These are phyloP conservation scores for Microplitis mediator DNA, from an alignment of 1,140 invertebrate genomes.

Conservation along the genomic window DNA sequence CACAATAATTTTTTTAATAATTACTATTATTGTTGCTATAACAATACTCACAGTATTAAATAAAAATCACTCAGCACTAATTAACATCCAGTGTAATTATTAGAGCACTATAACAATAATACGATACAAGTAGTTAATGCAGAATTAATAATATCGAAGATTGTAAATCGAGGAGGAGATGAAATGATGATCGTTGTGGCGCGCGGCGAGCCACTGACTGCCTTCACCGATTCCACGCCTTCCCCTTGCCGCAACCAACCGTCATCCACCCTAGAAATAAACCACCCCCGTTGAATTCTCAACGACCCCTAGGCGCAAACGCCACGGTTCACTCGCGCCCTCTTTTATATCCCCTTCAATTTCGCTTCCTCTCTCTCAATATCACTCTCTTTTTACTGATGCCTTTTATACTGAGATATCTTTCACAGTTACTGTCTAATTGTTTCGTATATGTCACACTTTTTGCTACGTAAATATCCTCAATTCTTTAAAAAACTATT, in stretches of 20 bases:
- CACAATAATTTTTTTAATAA: no score
- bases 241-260: constrained; percentile 33
- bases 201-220: constrained; percentile 55
- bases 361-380: not conserved
- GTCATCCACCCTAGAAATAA: constrained; percentile 11
- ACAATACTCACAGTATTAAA: no score
- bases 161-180: not conserved
- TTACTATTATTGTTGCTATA: no score
- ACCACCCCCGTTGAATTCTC: not conserved
- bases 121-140: no score
- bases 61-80: no score
- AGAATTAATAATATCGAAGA: no score
- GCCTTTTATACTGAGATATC: constrained; percentile 4
- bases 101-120: no score
- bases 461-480: constrained; percentile 17
- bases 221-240: constrained; percentile 49
- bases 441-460: constrained; percentile 27
- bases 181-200: constrained; percentile 44
- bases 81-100: no score
- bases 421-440: constrained; percentile 24
- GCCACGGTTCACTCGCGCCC: constrained; percentile 25
- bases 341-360: not conserved
- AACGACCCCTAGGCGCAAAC: constrained; percentile 36
- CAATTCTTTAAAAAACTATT: not conserved
- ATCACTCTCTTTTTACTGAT: not conserved